Percentiles rank a stretch among this genome's conserved stretches.
phyloP scores from a whole-genome alignment of 2,888 invertebrate species.

The Trichacis sp. region DNA sequence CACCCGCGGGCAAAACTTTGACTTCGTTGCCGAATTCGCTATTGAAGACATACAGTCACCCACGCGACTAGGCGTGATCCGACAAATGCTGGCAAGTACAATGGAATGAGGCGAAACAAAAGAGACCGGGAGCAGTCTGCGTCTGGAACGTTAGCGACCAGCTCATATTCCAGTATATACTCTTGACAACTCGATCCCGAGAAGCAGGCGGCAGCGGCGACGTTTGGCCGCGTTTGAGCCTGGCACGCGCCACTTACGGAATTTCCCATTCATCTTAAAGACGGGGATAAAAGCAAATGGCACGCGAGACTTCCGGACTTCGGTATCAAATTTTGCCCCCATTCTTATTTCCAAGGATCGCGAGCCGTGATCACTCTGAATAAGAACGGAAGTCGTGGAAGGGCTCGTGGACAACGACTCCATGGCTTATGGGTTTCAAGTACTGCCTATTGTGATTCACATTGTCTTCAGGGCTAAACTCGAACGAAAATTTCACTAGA shows the following conservation, averaged over 20 bases:
- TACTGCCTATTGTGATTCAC: conserved; percentile 27
- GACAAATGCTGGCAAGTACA: conserved; percentile 24
- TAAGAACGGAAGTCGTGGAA: conserved; percentile 56
- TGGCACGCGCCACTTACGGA: conserved; percentile 63
- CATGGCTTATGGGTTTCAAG: conserved; percentile 18
- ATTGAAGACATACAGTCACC: no score
- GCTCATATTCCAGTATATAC: conserved; percentile 21
- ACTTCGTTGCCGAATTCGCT: neutral
- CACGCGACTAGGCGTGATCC: conserved; percentile 30
- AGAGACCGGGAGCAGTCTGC: conserved; percentile 25
- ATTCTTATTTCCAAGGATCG: conserved; percentile 54
- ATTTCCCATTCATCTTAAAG: conserved; percentile 56
- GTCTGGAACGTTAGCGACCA: conserved; percentile 28
- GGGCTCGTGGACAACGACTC: conserved; percentile 45
- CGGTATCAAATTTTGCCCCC: conserved; percentile 57
- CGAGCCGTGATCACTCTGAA: conserved; percentile 45
- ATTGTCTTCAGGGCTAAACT: conserved; percentile 33
- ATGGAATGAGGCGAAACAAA: conserved; percentile 28
- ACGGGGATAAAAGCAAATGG: conserved; percentile 62
- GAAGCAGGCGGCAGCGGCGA: conserved; percentile 24
- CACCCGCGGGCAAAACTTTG: no score
- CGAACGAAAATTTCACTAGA: no score
- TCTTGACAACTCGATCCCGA: conserved; percentile 28
- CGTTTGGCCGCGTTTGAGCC: conserved; percentile 41
- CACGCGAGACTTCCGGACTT: conserved; percentile 67